Evolutionary conservation across 1,140 invertebrate genomes (phyloP).

Genomic region (Micrasema longulum): DNA sequence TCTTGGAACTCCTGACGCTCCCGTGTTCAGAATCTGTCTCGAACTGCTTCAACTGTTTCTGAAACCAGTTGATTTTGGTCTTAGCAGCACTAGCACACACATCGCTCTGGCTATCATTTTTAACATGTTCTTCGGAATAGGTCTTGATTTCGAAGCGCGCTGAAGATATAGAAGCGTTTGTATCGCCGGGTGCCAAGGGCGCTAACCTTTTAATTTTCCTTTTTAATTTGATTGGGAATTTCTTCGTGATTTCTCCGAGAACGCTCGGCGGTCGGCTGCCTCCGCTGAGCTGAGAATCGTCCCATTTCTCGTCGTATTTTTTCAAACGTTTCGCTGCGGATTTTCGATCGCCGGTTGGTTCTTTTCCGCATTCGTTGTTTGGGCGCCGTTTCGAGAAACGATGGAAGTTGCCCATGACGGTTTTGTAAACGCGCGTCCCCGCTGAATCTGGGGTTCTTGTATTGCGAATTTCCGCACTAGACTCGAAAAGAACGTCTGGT

Average conservation of each 20-base stretch:
- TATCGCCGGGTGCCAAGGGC: constrained; percentile 45
- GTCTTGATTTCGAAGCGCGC: constrained; percentile 65
- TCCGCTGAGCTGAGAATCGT: background rate
- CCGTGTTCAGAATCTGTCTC: constrained; percentile 60
- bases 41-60: constrained; percentile 62
- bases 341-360: background rate
- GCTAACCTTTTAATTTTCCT: constrained; percentile 41
- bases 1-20: constrained; percentile 57
- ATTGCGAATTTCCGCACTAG: constrained; percentile 14
- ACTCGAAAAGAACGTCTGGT: constrained; percentile 13
- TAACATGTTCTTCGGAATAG: constrained; percentile 61
- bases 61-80: constrained; percentile 66
- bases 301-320: constrained; percentile 19
- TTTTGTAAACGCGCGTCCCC: constrained; percentile 42
- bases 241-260: constrained; percentile 30
- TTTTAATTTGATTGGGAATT: constrained; percentile 39
- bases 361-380: background rate
- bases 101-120: constrained; percentile 56
- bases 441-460: constrained; percentile 42
- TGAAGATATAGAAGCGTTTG: constrained; percentile 56
- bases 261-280: constrained; percentile 2
- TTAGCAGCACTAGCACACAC: constrained; percentile 63
- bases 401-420: constrained; percentile 45
- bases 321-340: constrained; percentile 22
- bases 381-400: constrained; percentile 41